A percentile compares a stretch with the other conserved stretches of the same genome.
These are phyloP conservation scores for Urosaurus nigricauda DNA, from an alignment of 2,797 vertebrate species.

Conservation along the genomic window DNA sequence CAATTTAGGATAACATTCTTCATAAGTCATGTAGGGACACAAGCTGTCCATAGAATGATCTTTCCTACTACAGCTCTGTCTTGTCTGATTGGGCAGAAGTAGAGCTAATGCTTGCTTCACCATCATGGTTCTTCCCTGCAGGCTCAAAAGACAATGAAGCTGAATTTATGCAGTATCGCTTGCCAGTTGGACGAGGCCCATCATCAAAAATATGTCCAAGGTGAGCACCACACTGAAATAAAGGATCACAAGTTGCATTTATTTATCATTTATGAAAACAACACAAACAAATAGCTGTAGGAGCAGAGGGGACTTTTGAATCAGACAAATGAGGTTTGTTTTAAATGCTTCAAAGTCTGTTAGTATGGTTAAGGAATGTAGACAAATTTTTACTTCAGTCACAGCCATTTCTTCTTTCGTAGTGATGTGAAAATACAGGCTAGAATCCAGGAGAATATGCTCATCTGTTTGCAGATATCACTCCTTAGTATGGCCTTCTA, in stretches of 20 bases:
- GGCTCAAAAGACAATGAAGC: constrained; percentile 89
- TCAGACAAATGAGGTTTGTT: not conserved
- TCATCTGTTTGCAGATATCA: too few species aligned
- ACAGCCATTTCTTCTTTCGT: constrained; percentile 50
- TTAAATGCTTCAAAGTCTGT: not conserved
- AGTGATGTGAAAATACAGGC: too few species aligned
- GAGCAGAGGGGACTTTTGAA: constrained; percentile 9
- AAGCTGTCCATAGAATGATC: constrained; percentile 49
- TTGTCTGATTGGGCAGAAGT: constrained; percentile 73
- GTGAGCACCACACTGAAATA: constrained; percentile 93
- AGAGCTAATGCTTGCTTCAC: constrained; percentile 50
- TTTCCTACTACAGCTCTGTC: constrained; percentile 79
- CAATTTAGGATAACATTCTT: constrained; percentile 69
- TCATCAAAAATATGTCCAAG: constrained; percentile 97
- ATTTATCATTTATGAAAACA: not conserved
- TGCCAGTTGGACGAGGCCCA: constrained; percentile 92
- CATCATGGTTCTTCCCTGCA: constrained; percentile 58
- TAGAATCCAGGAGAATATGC: too few species aligned
- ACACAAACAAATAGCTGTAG: not conserved
- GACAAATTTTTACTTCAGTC: constrained; percentile 54
- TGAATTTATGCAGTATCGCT: constrained; percentile 97
- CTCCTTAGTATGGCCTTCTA: too few species aligned
- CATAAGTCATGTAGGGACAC: constrained; percentile 60
- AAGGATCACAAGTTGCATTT: constrained; percentile 60
- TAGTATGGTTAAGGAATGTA: not conserved